These are phyloP conservation scores for Plumapathes pennacea DNA, from an alignment of 92 coral and sea anemone species.

Conservation along the genomic window DNA sequence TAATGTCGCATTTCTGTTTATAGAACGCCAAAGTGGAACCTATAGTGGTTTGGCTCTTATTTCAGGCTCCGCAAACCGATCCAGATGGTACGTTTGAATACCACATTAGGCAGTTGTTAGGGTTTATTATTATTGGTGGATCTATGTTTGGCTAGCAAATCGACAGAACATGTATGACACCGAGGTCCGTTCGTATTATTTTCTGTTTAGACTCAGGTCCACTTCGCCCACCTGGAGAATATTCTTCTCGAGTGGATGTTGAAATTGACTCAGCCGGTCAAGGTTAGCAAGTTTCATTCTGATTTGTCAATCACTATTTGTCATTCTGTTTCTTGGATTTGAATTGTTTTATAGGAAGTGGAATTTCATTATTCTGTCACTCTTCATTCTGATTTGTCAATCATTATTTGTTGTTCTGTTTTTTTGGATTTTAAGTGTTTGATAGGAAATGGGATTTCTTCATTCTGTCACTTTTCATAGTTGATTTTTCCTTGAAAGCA, in stretches of 20 bases:
- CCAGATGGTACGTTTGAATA: constrained; percentile 8
- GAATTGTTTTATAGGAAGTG: neutral
- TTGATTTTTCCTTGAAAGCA: no score
- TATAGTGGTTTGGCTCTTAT: constrained; percentile 68
- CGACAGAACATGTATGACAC: neutral
- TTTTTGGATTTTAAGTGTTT: neutral
- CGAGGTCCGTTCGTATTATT: neutral
- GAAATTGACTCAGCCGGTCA: constrained; percentile 77
- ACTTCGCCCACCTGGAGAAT: constrained; percentile 72
- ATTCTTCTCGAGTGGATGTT: constrained; percentile 77
- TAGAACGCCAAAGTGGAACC: constrained; percentile 61
- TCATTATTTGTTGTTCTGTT: neutral
- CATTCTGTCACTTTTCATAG: neutral
- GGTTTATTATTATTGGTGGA: neutral
- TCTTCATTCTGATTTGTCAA: neutral
- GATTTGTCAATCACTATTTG: neutral
- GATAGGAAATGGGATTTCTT: neutral
- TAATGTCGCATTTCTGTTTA: neutral
- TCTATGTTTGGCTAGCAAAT: neutral
- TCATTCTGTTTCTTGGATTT: neutral
- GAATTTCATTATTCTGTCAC: neutral
- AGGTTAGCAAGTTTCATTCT: constrained; percentile 28
- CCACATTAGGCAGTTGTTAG: no score
- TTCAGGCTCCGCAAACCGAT: constrained; percentile 71
- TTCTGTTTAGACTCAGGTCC: constrained; percentile 24